Percentiles rank a stretch among this genome's conserved stretches.
These are phyloP conservation scores for Sander lucioperca DNA, from an alignment of 2,113 vertebrate species.

Conservation along the genomic window DNA sequence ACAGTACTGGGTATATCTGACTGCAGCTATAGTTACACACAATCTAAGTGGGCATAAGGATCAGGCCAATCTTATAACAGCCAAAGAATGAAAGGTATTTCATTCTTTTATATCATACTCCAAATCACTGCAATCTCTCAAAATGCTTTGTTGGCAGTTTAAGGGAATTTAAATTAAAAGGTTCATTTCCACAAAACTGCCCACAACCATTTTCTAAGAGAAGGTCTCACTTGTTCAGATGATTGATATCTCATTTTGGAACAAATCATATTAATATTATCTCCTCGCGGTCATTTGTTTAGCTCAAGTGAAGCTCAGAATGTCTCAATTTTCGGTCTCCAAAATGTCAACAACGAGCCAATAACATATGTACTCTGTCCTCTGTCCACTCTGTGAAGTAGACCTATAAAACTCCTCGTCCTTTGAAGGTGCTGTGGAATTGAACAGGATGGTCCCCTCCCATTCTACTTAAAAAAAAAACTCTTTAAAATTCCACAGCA, in stretches of 20 bases:
- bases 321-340: slow-evolving; percentile 31
- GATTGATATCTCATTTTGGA: slow-evolving; percentile 38
- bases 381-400: slow-evolving; percentile 61
- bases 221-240: slow-evolving; percentile 33
- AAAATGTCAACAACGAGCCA: slow-evolving; percentile 55
- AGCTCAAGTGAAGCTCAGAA: slow-evolving; percentile 19
- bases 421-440: slow-evolving; percentile 72
- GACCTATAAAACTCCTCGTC: slow-evolving; percentile 60
- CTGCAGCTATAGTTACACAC: slow-evolving; percentile 45
- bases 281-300: slow-evolving; percentile 37
- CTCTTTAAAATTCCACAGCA: slow-evolving; percentile 54
- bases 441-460: slow-evolving; percentile 48
- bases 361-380: slow-evolving; percentile 65
- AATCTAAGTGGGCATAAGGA: slow-evolving; percentile 29
- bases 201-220: slow-evolving; percentile 14
- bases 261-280: slow-evolving; percentile 44
- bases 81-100: slow-evolving; percentile 54
- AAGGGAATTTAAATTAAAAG: slow-evolving; percentile 47
- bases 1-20: slow-evolving; percentile 4
- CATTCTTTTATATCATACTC: slow-evolving; percentile 19
- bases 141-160: slow-evolving; percentile 27
- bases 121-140: slow-evolving; percentile 51
- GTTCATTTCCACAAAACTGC: slow-evolving; percentile 37
- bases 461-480: slow-evolving; percentile 18
- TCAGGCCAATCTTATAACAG: slow-evolving; percentile 38